Evolutionary conservation across 2,888 invertebrate genomes (phyloP).

Genomic region (Rhagium mordax): DNA sequence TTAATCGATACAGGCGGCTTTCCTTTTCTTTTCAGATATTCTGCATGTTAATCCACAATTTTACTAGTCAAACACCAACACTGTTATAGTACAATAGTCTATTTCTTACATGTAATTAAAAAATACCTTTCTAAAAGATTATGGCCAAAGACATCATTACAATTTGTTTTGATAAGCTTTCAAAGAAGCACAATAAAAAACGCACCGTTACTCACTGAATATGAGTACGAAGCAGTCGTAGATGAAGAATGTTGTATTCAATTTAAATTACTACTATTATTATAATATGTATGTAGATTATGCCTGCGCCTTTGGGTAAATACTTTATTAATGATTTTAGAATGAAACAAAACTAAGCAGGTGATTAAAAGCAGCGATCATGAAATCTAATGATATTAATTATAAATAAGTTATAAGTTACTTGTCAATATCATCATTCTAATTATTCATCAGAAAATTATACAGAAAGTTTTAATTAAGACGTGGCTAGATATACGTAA

Average conservation of each 20-base stretch:
- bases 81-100: no score
- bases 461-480: no score
- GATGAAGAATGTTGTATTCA: background rate
- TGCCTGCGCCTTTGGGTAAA: background rate
- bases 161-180: background rate
- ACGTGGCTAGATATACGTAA: no score
- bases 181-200: background rate
- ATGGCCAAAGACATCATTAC: background rate
- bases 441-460: no score
- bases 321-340: background rate
- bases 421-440: no score
- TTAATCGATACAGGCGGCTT: no score
- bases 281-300: background rate
- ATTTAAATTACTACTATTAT: background rate
- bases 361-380: no score
- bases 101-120: background rate
- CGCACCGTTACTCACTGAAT: background rate
- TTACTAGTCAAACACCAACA: no score
- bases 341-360: background rate
- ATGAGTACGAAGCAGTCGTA: background rate
- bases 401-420: no score
- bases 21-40: no score
- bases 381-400: no score
- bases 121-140: background rate
- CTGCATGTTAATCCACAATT: no score